Evolutionary conservation across 2,113 vertebrate species (phyloP), one percentile per base, ranked within the genome.

Genomic region (Neolamprologus variostigma): DNA sequence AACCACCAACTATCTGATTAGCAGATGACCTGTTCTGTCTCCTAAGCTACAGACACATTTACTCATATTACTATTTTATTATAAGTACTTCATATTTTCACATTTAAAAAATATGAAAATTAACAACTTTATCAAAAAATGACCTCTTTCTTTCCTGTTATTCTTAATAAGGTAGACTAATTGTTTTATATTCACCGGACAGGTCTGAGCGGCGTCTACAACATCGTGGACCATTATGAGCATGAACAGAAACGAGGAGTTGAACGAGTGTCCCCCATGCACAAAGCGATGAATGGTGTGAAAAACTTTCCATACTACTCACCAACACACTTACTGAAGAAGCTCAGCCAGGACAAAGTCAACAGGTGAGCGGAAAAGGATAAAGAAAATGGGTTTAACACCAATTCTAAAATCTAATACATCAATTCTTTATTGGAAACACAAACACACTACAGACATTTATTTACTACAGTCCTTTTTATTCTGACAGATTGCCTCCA

Each of bases 151-250:
- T 1, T 21, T 13, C 17, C 33, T 68, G 33, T 40, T 35, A 40
- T 13, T 68, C n/a, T 68, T 68, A 40, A 53, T 10, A 42, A 42
- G 4, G 37, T 71, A 19, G 9, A 12, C 12, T 19, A 37, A 2
- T 17, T 45, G 2, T 59, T 2, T 73, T 10, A 3, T 26, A 6
- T 84, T 68, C 54, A 31, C 37, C 13, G 31, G 12, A 13, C 59
- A 97, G 96, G 96, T 83, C 89, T 97, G 82, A 96, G 96, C 4
- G 96, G 97, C 0, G 95, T 97, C 3, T 97, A 97, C 92, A 89
- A 96, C 91, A 94, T 96, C 66, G 82, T 95, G 94, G 95, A 96
- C 45, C 96, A 97, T 86, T 97, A 97, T 45, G 86, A 95, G 26
- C 93, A 97, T 4, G 96, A 97, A 87, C 91, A 93, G 90, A 94